phyloP scores from a whole-genome alignment of 2,113 vertebrate genomes.

The Arenaria interpres region DNA sequence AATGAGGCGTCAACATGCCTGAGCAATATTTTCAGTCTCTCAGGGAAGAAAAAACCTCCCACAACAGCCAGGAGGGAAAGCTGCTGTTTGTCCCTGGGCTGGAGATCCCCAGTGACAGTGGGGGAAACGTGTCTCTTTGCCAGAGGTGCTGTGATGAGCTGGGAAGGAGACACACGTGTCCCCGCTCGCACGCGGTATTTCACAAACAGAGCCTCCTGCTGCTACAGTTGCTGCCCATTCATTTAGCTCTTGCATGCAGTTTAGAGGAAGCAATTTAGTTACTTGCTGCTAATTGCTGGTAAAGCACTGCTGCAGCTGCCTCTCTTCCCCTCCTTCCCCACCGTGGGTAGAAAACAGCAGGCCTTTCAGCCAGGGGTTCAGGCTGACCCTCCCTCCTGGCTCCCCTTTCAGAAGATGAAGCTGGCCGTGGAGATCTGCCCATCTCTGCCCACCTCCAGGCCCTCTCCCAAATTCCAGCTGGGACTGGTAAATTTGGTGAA shows the following conservation, averaged over 20 bases:
- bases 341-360: neutral
- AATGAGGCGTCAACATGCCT: neutral
- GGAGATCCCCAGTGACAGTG: neutral
- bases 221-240: neutral
- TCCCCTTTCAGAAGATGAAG: neutral
- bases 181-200: neutral
- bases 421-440: neutral
- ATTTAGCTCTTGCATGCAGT: fast-evolving
- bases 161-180: neutral
- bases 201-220: neutral
- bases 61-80: neutral
- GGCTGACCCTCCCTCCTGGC: no score
- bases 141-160: neutral
- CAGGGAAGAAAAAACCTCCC: neutral
- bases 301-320: neutral
- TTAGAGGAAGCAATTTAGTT: neutral
- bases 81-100: neutral
- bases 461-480: neutral
- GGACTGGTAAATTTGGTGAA: neutral
- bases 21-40: neutral
- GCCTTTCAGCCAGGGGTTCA: neutral
- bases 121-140: neutral
- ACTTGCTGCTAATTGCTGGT: conserved; percentile 3
- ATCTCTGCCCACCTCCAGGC: neutral
- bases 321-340: neutral